Evolutionary conservation across 2,888 invertebrate species (phyloP).

Genomic region (Frankliniella intonsa): DNA sequence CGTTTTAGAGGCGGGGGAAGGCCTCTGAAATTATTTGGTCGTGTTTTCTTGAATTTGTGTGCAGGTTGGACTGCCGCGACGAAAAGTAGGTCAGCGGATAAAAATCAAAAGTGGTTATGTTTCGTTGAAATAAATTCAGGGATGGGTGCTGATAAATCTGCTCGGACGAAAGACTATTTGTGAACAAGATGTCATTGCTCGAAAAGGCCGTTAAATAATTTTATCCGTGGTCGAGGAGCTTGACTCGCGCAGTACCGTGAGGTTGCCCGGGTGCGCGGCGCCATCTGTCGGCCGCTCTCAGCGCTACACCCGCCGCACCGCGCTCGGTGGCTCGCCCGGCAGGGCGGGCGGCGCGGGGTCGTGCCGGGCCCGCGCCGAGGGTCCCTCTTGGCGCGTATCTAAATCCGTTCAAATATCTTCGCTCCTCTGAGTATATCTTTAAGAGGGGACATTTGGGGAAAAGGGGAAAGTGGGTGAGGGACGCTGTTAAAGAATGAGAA

Average conservation of each 20-base stretch:
- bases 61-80: neutral
- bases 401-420: neutral
- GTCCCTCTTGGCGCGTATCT: neutral
- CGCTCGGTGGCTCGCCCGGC: neutral
- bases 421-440: neutral
- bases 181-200: neutral
- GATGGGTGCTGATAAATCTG: neutral
- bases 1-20: neutral
- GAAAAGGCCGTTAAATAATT: neutral
- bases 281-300: neutral
- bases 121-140: neutral
- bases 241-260: neutral
- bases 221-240: neutral
- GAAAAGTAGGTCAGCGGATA: conserved; percentile 4
- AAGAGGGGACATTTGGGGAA: neutral
- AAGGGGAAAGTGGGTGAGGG: neutral
- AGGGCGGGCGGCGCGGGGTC: no score
- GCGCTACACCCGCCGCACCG: neutral
- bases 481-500: no score
- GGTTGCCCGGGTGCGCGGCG: neutral
- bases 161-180: neutral
- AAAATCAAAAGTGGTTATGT: neutral
- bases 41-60: neutral
- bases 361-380: no score
- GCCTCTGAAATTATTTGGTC: neutral